Evolutionary conservation across 2,797 vertebrate species (phyloP).

Genomic region (Psittacula derbiana): DNA sequence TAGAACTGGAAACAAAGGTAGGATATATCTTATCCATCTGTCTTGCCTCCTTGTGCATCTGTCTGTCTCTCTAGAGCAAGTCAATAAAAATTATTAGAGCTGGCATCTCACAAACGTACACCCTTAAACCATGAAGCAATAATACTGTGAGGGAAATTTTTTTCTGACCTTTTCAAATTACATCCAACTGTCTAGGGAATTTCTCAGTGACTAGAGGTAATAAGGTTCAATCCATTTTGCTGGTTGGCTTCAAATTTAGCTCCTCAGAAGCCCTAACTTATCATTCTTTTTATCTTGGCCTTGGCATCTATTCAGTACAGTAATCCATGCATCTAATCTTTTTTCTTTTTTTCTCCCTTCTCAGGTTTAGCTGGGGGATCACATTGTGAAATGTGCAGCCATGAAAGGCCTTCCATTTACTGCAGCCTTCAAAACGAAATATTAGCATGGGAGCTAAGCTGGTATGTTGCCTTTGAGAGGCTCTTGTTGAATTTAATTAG

Average conservation of each 20-base stretch:
- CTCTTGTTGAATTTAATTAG: conserved; percentile 78
- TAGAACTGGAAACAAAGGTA: conserved; percentile 52
- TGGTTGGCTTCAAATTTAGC: conserved; percentile 79
- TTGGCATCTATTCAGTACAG: conserved; percentile 73
- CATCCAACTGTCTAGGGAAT: conserved; percentile 82
- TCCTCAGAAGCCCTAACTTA: conserved; percentile 74
- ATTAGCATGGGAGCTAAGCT: conserved; percentile 72
- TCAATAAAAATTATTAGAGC: conserved; percentile 80
- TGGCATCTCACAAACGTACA: conserved; percentile 75
- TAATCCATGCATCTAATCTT: conserved; percentile 77
- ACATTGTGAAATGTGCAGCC: conserved; percentile 72
- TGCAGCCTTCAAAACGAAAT: conserved; percentile 66
- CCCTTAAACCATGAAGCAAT: conserved; percentile 77
- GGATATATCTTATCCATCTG: conserved; percentile 57
- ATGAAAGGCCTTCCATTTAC: conserved; percentile 71
- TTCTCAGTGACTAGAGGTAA: conserved; percentile 81
- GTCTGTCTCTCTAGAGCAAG: conserved; percentile 76
- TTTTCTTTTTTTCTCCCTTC: conserved; percentile 12
- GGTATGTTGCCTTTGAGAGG: conserved; percentile 71
- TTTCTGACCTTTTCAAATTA: conserved; percentile 83
- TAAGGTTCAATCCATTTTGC: conserved; percentile 82
- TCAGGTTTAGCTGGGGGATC: conserved; percentile 75
- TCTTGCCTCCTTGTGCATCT: conserved; percentile 65
- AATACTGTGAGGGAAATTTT: conserved; percentile 76
- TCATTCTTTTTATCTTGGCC: conserved; percentile 78